Evolutionary conservation across 2,113 vertebrate genomes (phyloP).

Genomic region (Cheirogaleus medius): DNA sequence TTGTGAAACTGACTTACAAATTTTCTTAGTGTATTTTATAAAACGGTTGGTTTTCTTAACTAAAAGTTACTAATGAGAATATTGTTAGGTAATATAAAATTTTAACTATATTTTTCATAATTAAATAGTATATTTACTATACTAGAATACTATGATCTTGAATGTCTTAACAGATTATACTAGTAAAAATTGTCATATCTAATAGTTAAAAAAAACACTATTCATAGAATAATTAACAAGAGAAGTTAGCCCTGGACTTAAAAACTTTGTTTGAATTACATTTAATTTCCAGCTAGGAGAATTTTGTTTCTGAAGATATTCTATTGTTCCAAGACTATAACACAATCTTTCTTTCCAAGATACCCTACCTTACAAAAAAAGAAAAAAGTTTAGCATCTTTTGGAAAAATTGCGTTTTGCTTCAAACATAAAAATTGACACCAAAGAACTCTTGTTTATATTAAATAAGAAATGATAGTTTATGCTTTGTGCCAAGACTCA

Average conservation of each 20-base stretch:
- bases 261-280: neutral
- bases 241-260: neutral
- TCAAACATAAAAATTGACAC: neutral
- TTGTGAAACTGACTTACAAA: neutral
- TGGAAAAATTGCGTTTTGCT: neutral
- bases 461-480: slow-evolving; percentile 3
- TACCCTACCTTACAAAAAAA: neutral
- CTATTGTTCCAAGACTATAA: neutral
- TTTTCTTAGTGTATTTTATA: neutral
- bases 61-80: neutral
- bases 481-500: neutral
- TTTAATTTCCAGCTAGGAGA: neutral
- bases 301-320: neutral
- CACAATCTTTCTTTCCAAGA: neutral
- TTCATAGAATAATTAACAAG: neutral
- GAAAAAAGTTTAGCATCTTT: neutral
- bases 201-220: neutral
- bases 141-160: neutral
- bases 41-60: neutral
- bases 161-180: neutral
- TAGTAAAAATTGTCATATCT: neutral
- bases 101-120: slow-evolving; percentile 13
- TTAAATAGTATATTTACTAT: slow-evolving; percentile 21
- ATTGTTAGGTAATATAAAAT: neutral
- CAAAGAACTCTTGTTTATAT: neutral